Percentiles rank a stretch among this genome's conserved stretches.
Conservation (phyloP, 2,797 vertebrate genomes). For the Leptatherina wallacei region DNA sequence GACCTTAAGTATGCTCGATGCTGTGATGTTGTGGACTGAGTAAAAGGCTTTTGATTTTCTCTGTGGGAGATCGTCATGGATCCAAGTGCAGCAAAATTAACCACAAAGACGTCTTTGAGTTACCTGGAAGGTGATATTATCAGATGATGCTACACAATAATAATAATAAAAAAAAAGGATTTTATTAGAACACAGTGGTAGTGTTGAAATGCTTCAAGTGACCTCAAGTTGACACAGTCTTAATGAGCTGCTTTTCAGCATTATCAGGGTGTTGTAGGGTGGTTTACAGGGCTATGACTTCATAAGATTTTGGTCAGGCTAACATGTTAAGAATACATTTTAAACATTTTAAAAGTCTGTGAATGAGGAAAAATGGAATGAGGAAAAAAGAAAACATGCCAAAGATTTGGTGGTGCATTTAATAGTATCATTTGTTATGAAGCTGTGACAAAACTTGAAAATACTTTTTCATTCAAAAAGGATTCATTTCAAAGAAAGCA, state of each 20-base stretch:
- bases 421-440: neutral
- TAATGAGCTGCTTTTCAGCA: neutral
- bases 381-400: neutral
- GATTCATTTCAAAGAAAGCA: neutral
- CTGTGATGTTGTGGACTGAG: neutral
- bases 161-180: too few species aligned
- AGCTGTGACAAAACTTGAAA: neutral
- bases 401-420: neutral
- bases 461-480: neutral
- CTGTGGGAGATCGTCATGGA: too few species aligned
- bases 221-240: neutral
- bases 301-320: too few species aligned
- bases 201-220: neutral
- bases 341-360: too few species aligned
- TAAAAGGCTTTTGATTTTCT: neutral
- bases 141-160: too few species aligned
- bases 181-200: neutral
- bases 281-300: neutral
- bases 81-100: too few species aligned
- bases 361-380: neutral
- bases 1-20: neutral
- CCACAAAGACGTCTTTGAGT: too few species aligned
- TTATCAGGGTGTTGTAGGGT: neutral
- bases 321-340: too few species aligned
- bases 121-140: too few species aligned